Evolutionary conservation across 2,888 invertebrate genomes (phyloP).

Genomic region (Agrochola circellaris): DNA sequence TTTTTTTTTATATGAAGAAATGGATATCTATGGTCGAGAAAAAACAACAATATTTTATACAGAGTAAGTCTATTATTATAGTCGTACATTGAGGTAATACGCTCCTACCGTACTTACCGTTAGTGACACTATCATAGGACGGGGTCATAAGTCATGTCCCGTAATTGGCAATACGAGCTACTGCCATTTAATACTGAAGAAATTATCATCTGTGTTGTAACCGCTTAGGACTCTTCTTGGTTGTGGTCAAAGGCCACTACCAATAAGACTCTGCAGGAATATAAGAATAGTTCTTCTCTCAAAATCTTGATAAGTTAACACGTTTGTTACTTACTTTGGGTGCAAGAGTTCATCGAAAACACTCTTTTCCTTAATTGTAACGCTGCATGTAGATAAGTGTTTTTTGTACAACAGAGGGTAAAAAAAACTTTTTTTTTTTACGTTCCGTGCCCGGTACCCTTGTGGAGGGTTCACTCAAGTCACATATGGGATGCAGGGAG

Average conservation of each 20-base stretch:
- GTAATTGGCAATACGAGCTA: conserved; percentile 32
- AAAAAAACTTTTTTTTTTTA: too few relatives aligned
- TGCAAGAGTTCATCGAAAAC: too few relatives aligned
- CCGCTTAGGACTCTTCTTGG: not conserved
- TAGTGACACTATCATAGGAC: conserved; percentile 25
- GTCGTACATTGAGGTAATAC: conserved; percentile 7
- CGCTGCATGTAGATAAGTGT: too few relatives aligned
- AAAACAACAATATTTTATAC: not conserved
- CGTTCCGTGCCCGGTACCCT: too few relatives aligned
- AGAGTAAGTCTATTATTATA: not conserved
- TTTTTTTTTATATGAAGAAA: too few relatives aligned
- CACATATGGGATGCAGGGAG: too few relatives aligned
- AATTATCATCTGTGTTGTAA: conserved; percentile 29
- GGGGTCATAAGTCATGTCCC: conserved; percentile 24
- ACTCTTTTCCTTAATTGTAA: too few relatives aligned
- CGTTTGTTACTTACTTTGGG: too few relatives aligned
- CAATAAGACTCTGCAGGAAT: not conserved
- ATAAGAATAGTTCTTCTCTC: not conserved
- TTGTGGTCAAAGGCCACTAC: not conserved
- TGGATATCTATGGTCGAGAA: not conserved
- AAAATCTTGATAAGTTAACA: too few relatives aligned
- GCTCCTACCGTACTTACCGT: conserved; percentile 10
- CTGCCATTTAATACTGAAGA: conserved; percentile 19
- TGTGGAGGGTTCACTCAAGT: too few relatives aligned
- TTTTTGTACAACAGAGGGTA: too few relatives aligned